Base-by-base conservation (phyloP, 2,888 invertebrate species). In the Pollenia angustigena region DNA sequence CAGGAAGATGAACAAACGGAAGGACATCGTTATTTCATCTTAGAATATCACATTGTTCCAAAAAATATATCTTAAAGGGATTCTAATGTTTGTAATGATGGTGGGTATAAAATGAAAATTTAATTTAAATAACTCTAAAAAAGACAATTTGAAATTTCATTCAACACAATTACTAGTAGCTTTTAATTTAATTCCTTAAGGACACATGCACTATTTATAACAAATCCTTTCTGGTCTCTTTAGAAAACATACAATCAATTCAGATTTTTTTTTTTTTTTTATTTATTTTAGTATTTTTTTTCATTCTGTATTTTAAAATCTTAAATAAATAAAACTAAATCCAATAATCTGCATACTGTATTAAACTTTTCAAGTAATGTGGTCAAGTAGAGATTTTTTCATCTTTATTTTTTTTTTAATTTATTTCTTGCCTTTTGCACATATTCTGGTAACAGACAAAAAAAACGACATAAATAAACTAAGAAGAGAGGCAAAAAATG, bases 271-370 rank as follows among this genome's bases (percentile, higher is more conserved):
- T 32, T 32, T 32, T 32, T 32, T 23, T 32, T 32, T 32, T 32
- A 32, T 32, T 32, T 32, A 32, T 32, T 32, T 32, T 32, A 6
- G 32, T 32, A 32, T 32, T 32, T 32, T 32, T 32, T 32, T 32
- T 52, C 14, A 23, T 52, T 12, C 52, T 14, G 11, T n/a, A 4
- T 14, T 62, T 74, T 50, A 60, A 40, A 50, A 12, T 11, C 14
- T 42, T 79, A 18, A 60, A 69, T 60, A 60, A 60, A 79, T 79
- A 60, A 79, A 52, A 69, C 52, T 52, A 71, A 80, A 80, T 80
- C 79, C 52, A 46, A 48, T 74, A 75, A 68, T 74, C 66, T 79
- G 69, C 44, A 62, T 54, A 69, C 64, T 56, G 68, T 60, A 72
- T 64, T 72, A 71, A 83, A 66, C n/a, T 32, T 62, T 42, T 64